Evolutionary conservation across 2,888 invertebrate genomes (phyloP), one percentile per base, ranked within the genome.

Genomic region (Nomada fucata): DNA sequence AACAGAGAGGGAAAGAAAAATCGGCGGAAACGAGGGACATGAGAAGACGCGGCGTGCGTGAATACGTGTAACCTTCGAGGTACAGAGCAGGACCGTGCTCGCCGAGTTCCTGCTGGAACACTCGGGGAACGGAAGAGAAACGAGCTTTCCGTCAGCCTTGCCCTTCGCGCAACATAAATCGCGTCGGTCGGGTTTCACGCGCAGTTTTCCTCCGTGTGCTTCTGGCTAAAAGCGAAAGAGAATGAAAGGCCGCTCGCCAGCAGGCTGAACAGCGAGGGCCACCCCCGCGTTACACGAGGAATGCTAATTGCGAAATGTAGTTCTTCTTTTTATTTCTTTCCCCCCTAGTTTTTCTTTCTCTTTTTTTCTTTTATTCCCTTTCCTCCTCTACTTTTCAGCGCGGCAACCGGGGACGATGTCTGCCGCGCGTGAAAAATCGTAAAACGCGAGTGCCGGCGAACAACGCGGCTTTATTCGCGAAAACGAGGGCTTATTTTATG

Each of bases 241-340:
- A 64, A 60, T n/a, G 26, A 55, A 50, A 23, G 29, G 23, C 15
- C 52, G 23, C 18, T 13, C 15, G 73, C 53, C 26, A 11, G 23
- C 65, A 29, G 61, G n/a, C 36, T 23, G 64, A 78, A 52, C 60
- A 13, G 26, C 50, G 29, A 65, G 11, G 18, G 18, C 77, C 36
- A 44, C 44, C 55, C 42, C 23, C 44, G 7, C 23, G 63, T 64
- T 82, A 53, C 70, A 64, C 42, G 82, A 72, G 77, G 72, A 83
- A 87, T 88, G 84, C 87, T 90, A 89, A 90, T 90, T 88, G 85
- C 88, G 83, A 90, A 89, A 88, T 87, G 88, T 85, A 76, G 89
- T 80, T 74, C 69, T 61, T 47, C 36, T 20, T 29, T 26, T 23
- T n/a, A 9, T 20, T 23, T 13, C n/a, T 23, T 77, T 67, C 61